Evolutionary conservation across 2,797 vertebrate genomes (phyloP).

Genomic region (Manis javanica): DNA sequence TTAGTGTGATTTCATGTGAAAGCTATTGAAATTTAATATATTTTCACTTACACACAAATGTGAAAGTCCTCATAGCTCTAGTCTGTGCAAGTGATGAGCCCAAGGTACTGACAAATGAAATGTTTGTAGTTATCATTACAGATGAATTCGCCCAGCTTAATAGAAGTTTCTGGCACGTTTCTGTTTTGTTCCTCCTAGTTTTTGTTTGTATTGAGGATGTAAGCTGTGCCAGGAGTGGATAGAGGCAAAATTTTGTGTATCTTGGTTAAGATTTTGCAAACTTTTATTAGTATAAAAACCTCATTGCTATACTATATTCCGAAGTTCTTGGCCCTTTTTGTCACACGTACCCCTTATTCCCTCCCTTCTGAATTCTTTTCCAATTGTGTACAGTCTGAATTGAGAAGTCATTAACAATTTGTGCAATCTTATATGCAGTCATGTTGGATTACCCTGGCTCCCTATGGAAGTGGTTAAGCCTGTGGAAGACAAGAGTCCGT

Average conservation of each 20-base stretch:
- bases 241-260: conserved; percentile 33
- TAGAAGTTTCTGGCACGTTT: not conserved
- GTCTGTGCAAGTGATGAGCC: not conserved
- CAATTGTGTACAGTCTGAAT: not conserved
- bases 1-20: not conserved
- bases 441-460: not conserved
- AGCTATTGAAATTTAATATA: not conserved
- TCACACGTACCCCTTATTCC: not conserved
- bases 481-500: not conserved
- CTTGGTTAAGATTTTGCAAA: not conserved
- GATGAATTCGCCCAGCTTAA: not conserved
- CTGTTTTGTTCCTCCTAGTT: not conserved
- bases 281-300: not conserved
- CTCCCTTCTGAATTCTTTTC: not conserved
- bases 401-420: not conserved
- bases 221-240: not conserved
- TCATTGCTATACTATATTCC: not conserved
- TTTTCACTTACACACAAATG: too few relatives aligned
- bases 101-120: not conserved
- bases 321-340: not conserved
- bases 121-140: not conserved
- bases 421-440: not conserved
- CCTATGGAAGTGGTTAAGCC: not conserved
- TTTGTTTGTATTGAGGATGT: not conserved
- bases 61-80: too few relatives aligned